Evolutionary conservation across 2,797 vertebrate species (phyloP), one percentile per base, ranked within the genome.

Genomic region (Pristis pectinata): DNA sequence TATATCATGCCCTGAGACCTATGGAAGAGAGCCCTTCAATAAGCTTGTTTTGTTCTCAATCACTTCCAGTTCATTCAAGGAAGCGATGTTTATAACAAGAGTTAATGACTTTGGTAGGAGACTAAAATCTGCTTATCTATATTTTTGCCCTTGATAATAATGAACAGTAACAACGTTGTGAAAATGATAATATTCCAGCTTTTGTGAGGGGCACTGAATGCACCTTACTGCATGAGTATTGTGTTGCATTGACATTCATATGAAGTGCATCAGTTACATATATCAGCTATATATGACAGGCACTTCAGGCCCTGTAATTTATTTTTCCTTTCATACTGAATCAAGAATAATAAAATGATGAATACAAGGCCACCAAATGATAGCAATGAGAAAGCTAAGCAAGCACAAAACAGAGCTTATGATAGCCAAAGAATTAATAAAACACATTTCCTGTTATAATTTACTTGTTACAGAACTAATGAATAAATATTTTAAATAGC

Each of bases 401-500:
- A 64, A 44, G 22, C 11, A 30, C 61, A 72, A 24, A 91, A 64
- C 56, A 22, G 24, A 24, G 15, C 59, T 41, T 87, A 91, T n/a
- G 49, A 91, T 41, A 11, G 19, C 37, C 59, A 67, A 91, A n/a
- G 0, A 91, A 24, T 61, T 67, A 67, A 44, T 91, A 41, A 91
- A 87, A 89, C 13, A 53, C 10, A 34, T n/a, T 24, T 30, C 59
- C 64, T 64, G 37, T 59, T 87, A 87, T 67, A 91, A 87, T 76
- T 49, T 72, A 77, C 77, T 74, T 92, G 15, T 70, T 94, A 27
- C 15, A 11, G 27, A 76, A 53, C 30, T 30, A 59, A 95, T 56
- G 44, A n/a, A 10, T 96, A 95, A 96, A 95, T 92, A 41, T 76
- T 76, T 95, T 77, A 91, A 92, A 77, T 77, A 76, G 49, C 64